phyloP scores from a whole-genome alignment of 1,140 invertebrate genomes.

The Planococcus citri region DNA sequence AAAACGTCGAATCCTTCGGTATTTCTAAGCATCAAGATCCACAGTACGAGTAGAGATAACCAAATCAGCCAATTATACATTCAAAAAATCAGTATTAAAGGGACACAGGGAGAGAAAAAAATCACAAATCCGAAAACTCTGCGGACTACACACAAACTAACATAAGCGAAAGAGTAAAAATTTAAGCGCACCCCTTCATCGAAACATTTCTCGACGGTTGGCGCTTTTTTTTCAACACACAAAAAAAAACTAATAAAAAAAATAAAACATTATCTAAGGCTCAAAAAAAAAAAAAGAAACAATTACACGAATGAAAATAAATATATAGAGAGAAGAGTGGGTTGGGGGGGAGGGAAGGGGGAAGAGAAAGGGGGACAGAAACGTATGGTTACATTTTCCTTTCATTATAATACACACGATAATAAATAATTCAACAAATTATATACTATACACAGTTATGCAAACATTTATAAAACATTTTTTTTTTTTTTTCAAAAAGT shows the following conservation, averaged over 20 bases:
- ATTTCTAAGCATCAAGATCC: too few species aligned
- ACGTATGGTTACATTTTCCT: not conserved
- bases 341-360: too few species aligned
- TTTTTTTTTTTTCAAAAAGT: too few species aligned
- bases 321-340: too few species aligned
- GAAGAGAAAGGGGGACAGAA: not conserved
- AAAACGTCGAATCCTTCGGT: too few species aligned
- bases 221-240: not conserved
- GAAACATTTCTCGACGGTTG: too few species aligned
- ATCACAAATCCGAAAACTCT: conserved; percentile 2
- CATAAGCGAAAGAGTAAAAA: too few species aligned
- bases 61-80: too few species aligned
- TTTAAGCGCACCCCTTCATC: too few species aligned
- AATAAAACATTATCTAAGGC: too few species aligned
- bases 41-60: too few species aligned
- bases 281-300: not conserved
- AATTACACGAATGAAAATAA: not conserved
- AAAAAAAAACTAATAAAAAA: not conserved
- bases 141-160: not conserved
- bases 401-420: not conserved
- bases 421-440: not conserved
- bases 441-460: not conserved
- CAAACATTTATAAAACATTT: not conserved
- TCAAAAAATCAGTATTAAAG: not conserved
- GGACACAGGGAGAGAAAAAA: not conserved